phyloP scores from a whole-genome alignment of 2,888 invertebrate genomes.

The Ormyrus nitidulus region DNA sequence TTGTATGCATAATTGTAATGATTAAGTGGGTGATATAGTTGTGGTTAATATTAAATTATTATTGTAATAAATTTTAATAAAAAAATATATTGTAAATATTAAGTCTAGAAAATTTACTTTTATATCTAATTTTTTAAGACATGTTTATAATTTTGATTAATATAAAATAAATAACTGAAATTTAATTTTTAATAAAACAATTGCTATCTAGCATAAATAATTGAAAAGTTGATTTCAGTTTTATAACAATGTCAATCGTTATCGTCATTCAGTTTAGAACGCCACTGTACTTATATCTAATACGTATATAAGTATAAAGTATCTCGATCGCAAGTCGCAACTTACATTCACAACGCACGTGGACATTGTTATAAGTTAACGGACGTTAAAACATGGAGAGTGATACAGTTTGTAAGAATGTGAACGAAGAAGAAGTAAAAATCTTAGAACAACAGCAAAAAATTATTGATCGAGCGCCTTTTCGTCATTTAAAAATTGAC shows the following conservation, averaged over 20 bases:
- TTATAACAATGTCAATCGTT: too few species aligned
- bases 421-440: slow-evolving; percentile 39
- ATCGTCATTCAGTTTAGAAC: too few species aligned
- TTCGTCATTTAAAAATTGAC: slow-evolving; percentile 81
- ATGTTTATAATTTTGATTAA: too few species aligned
- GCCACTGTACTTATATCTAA: too few species aligned
- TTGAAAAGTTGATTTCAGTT: too few species aligned
- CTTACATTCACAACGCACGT: slow-evolving; percentile 25
- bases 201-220: too few species aligned
- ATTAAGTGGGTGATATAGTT: slow-evolving; percentile 28
- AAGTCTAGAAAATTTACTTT: neutral
- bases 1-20: neutral
- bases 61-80: slow-evolving; percentile 39
- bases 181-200: too few species aligned
- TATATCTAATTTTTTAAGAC: neutral
- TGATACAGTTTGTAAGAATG: slow-evolving; percentile 8
- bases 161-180: too few species aligned
- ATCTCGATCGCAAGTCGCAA: too few species aligned
- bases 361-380: slow-evolving; percentile 56
- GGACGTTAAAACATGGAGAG: slow-evolving; percentile 41
- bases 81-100: slow-evolving; percentile 3
- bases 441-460: slow-evolving; percentile 67
- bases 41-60: slow-evolving; percentile 14
- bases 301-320: too few species aligned
- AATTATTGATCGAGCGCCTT: slow-evolving; percentile 76